phyloP scores from a whole-genome alignment of 1,140 invertebrate species.

The Gryon sp. region DNA sequence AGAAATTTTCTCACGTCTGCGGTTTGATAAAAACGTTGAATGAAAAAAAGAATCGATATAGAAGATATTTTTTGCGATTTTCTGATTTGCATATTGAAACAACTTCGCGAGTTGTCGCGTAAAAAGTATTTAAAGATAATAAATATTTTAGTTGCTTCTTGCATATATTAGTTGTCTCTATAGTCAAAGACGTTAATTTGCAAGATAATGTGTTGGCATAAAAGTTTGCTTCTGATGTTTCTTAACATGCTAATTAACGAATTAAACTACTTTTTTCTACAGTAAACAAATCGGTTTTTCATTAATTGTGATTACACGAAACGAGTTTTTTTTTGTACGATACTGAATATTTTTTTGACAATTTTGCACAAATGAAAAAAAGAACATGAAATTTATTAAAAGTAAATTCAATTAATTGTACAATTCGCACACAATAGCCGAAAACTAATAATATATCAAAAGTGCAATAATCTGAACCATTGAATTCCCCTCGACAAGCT shows the following conservation, averaged over 20 bases:
- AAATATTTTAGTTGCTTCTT: slow-evolving; percentile 26
- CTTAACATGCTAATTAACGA: not conserved
- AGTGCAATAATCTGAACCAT: slow-evolving; percentile 44
- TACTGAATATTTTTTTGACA: no score
- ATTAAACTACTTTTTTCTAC: slow-evolving; percentile 5
- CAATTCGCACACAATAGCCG: not conserved
- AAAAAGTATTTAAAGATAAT: slow-evolving; percentile 33
- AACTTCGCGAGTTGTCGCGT: not conserved
- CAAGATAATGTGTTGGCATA: slow-evolving; percentile 18
- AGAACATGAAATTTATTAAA: slow-evolving; percentile 9
- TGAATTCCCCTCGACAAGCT: slow-evolving; percentile 36
- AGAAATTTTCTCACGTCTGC: slow-evolving; percentile 47
- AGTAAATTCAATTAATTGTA: slow-evolving; percentile 30
- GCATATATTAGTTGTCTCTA: no score
- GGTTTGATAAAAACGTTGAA: slow-evolving; percentile 26
- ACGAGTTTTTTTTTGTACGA: no score
- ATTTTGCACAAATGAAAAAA: not conserved
- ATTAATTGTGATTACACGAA: no score
- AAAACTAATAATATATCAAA: slow-evolving; percentile 55
- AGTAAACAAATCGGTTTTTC: no score
- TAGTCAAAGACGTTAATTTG: slow-evolving; percentile 18
- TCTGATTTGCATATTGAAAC: slow-evolving; percentile 39
- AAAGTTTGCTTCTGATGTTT: slow-evolving; percentile 23
- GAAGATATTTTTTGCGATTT: slow-evolving; percentile 21
- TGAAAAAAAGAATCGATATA: slow-evolving; percentile 15